Percentiles rank a stretch among this genome's conserved stretches.
These are phyloP conservation scores for Anseranas semipalmata DNA, from an alignment of 2,113 vertebrate species.

Conservation along the genomic window DNA sequence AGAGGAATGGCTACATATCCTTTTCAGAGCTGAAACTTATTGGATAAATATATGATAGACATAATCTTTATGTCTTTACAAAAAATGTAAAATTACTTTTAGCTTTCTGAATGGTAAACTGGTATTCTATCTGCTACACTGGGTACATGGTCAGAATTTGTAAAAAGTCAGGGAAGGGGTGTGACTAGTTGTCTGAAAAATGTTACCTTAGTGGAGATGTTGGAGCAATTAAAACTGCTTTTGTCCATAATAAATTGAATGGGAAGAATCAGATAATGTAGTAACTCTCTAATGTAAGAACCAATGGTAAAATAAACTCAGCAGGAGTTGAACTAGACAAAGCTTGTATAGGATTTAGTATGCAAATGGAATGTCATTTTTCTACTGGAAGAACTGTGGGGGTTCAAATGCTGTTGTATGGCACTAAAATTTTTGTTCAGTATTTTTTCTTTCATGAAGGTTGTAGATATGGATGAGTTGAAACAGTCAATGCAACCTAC, in stretches of 20 bases:
- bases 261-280: not conserved
- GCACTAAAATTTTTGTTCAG: not conserved
- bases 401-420: not conserved
- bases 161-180: not conserved
- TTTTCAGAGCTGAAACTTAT: not conserved
- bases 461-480: not conserved
- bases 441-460: not conserved
- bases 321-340: not conserved
- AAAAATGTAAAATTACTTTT: not conserved
- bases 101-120: not conserved
- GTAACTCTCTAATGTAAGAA: not conserved
- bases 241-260: not conserved
- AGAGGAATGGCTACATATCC: not conserved
- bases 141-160: not conserved
- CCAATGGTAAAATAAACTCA: not conserved
- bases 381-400: not conserved
- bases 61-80: fast-evolving
- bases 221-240: not conserved
- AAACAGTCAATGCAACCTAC: not conserved
- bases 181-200: not conserved
- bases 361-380: not conserved
- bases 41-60: not conserved
- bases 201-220: not conserved
- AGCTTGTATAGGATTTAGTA: not conserved
- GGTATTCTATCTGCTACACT: not conserved